These are phyloP conservation scores for Lipotes vexillifer DNA, from an alignment of 2,113 vertebrate genomes.

Conservation along the genomic window DNA sequence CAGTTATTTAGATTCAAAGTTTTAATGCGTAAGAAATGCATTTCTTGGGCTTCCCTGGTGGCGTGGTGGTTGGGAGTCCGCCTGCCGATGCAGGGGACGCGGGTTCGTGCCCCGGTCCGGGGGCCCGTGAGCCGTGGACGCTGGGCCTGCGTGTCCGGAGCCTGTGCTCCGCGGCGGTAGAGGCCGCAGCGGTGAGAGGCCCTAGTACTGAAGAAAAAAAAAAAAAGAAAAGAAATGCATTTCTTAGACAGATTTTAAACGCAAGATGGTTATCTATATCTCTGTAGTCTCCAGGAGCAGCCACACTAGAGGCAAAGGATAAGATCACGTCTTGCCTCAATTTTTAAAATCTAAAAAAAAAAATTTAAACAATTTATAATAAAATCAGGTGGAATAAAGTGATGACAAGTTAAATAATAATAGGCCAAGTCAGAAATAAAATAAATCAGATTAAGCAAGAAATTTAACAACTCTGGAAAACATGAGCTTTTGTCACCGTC, in stretches of 20 bases:
- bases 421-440: slow-evolving; percentile 28
- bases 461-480: background rate
- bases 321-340: background rate
- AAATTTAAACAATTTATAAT: background rate
- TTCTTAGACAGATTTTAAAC: background rate
- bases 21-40: background rate
- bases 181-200: no score
- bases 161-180: no score
- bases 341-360: background rate
- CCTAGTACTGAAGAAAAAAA: no score
- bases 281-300: background rate
- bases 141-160: no score
- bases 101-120: no score
- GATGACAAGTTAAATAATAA: background rate
- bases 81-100: no score
- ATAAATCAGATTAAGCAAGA: background rate
- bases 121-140: no score
- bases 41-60: background rate
- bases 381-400: background rate
- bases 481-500: background rate
- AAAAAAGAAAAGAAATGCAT: background rate
- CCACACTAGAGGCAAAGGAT: background rate
- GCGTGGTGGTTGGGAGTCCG: no score
- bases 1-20: background rate
- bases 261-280: background rate